These are phyloP conservation scores for Bergia puertoricense DNA, from an alignment of 92 coral and sea anemone species.

Conservation along the genomic window DNA sequence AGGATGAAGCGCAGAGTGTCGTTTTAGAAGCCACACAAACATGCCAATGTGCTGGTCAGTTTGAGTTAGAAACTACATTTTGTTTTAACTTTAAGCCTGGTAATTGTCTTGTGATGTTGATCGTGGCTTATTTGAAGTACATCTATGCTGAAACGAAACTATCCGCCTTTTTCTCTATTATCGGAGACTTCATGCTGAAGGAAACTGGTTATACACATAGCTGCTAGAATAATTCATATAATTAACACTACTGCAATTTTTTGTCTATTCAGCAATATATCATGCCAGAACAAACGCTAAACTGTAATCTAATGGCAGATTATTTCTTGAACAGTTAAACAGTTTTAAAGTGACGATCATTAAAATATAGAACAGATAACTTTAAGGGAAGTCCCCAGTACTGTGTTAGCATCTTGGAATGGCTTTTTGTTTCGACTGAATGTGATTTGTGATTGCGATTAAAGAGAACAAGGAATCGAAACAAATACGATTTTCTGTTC, in stretches of 20 bases:
- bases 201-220: not conserved
- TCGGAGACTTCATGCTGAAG: conserved; percentile 18
- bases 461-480: conserved; percentile 25
- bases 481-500: conserved; percentile 34
- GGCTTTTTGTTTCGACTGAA: conserved; percentile 39
- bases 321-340: not conserved
- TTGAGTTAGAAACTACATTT: not conserved
- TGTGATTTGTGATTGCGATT: conserved; percentile 3
- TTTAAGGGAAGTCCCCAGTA: not conserved
- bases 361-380: not conserved
- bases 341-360: not conserved
- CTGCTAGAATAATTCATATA: conserved; percentile 3
- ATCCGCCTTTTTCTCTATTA: not conserved
- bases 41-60: not conserved
- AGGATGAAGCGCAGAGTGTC: not conserved
- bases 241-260: conserved; percentile 9
- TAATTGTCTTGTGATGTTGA: conserved; percentile 11
- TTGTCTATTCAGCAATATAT: not conserved
- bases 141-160: conserved; percentile 27
- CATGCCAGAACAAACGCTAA: not conserved
- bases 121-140: not conserved
- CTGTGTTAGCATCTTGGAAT: not conserved
- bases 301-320: not conserved
- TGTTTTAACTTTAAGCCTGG: not conserved
- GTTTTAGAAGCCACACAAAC: not conserved